Evolutionary conservation across 2,888 invertebrate species (phyloP), one percentile per base, ranked within the genome.

Genomic region (Morpho achilles): DNA sequence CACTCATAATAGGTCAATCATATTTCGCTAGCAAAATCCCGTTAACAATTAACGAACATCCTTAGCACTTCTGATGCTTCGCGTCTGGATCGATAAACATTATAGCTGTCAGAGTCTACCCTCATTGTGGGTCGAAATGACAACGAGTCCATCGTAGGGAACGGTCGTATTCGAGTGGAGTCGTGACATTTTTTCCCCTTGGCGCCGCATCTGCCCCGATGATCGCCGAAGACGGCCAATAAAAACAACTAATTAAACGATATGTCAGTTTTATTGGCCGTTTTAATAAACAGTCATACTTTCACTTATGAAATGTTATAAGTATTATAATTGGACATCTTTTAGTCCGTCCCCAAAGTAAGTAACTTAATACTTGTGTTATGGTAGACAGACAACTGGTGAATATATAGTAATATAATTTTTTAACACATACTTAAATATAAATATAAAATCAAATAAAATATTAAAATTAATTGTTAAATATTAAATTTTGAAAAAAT

Each of bases 161-260:
- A 56, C 59, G 56, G 41, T 72, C 68, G 70, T 56, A 62, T 54
- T 57, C 50, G 62, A 76, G 67, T 74, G 69, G 68, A 72, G 67
- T 68, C 71, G 70, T 80, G 84, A 82, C 80, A 81, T 82, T 76
- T 78, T 32, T 74, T 75, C 77, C 80, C 85, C 77, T 72, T 75
- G 72, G 74, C 62, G 70, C 69, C 84, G 56, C 65, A 67, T 77
- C 83, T 82, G 82, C 78, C 70, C 71, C 66, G 56, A 67, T 74
- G 72, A 72, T 78, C 76, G 71, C 68, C 66, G 65, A 68, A 69
- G 63, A 66, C 66, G 69, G 69, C 71, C 67, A 72, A 77, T 74
- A 75, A 79, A 72, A 77, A 72, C 66, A 67, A 66, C 65, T 69
- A 72, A 72, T 73, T 70, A 74, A 66, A 61, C 61, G 58, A 66